Conservation (phyloP, 2,113 vertebrate species). For the Pandion haliaetus region DNA sequence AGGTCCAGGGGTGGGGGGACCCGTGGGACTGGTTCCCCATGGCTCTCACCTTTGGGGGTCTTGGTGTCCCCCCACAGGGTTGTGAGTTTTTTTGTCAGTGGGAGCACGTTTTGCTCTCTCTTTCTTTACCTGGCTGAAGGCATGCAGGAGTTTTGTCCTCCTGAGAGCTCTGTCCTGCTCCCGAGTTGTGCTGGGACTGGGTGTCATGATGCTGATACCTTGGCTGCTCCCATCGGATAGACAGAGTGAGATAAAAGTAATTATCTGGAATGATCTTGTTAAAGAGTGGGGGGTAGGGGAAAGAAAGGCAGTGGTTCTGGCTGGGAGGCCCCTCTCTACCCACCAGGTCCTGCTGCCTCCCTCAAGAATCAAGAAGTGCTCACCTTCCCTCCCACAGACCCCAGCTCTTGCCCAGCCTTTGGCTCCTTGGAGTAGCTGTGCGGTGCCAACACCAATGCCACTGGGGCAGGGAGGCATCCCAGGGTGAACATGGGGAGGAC, state of each 20-base stretch:
- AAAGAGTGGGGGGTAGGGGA: not conserved
- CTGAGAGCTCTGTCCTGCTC: not conserved
- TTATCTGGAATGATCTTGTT: not conserved
- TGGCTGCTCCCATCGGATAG: accelerated
- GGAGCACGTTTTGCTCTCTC: not conserved
- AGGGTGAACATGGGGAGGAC: not conserved
- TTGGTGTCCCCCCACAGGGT: accelerated
- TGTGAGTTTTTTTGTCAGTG: not conserved
- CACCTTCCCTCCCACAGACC: not conserved
- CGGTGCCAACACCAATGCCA: accelerated
- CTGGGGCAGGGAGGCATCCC: not conserved
- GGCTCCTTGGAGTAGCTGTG: not conserved
- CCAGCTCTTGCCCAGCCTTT: not conserved
- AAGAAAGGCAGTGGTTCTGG: not conserved
- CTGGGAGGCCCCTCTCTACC: not conserved
- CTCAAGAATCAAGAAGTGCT: not conserved
- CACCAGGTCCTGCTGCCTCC: not conserved
- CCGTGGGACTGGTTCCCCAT: not conserved
- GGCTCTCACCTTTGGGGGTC: not conserved
- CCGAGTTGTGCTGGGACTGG: not conserved
- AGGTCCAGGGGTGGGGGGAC: not conserved
- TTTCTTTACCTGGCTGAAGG: not conserved
- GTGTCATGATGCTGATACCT: not conserved
- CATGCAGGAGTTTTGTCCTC: not conserved
- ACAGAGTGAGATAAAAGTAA: not conserved